These are phyloP conservation scores for Antheraea mylitta DNA, from an alignment of 1,140 invertebrate genomes.

Conservation along the genomic window DNA sequence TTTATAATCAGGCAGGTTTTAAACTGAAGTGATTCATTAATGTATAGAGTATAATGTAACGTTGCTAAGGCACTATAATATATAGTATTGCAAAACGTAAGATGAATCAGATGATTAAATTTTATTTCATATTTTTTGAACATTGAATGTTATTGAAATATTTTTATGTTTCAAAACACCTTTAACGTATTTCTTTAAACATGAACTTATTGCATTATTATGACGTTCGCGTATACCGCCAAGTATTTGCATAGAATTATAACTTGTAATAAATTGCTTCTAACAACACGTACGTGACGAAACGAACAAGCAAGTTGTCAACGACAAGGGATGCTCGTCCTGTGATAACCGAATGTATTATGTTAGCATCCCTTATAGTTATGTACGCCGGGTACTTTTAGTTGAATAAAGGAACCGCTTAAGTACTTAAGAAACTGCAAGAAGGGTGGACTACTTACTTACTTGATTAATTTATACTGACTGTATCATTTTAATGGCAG, in stretches of 20 bases:
- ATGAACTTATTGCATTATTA: slow-evolving; percentile 25
- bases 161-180: too few relatives aligned
- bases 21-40: too few relatives aligned
- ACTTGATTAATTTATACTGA: too few relatives aligned
- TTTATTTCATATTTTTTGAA: too few relatives aligned
- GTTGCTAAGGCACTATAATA: too few relatives aligned
- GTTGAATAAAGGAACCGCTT: slow-evolving; percentile 34
- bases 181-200: too few relatives aligned
- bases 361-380: slow-evolving; percentile 38
- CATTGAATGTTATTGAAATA: too few relatives aligned
- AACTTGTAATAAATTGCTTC: slow-evolving; percentile 46
- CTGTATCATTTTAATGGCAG: too few relatives aligned
- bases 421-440: slow-evolving; percentile 11
- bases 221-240: slow-evolving; percentile 25
- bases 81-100: too few relatives aligned
- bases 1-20: too few relatives aligned
- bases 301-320: slow-evolving; percentile 26
- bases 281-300: slow-evolving; percentile 52
- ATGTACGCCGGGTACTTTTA: slow-evolving; percentile 45
- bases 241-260: slow-evolving; percentile 45
- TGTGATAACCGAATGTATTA: slow-evolving; percentile 39
- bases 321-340: slow-evolving; percentile 23
- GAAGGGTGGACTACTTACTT: not conserved
- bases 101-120: too few relatives aligned
- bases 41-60: too few relatives aligned